These are phyloP conservation scores for Drymonia ruficornis DNA, from an alignment of 2,888 invertebrate species.

Conservation along the genomic window DNA sequence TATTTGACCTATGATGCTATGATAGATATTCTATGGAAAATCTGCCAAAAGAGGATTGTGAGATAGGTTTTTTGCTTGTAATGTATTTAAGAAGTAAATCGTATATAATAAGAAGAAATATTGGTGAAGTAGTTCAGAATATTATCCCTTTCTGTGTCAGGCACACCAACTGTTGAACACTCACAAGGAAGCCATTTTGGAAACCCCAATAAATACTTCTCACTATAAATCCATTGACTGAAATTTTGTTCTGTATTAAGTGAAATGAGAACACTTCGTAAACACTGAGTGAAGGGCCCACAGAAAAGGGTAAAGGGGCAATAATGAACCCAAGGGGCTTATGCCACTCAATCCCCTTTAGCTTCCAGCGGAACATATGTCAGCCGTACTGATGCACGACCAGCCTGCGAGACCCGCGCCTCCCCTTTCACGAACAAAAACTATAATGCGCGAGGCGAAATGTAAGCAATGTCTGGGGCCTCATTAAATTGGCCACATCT, in stretches of 20 bases:
- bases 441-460: conserved; percentile 24
- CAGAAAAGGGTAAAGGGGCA: conserved; percentile 66
- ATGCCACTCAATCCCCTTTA: conserved; percentile 74
- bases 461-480: conserved; percentile 39
- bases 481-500: conserved; percentile 47
- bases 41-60: too few relatives aligned
- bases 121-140: too few relatives aligned
- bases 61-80: too few relatives aligned
- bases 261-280: conserved; percentile 66
- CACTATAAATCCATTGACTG: conserved; percentile 12
- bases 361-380: conserved; percentile 75
- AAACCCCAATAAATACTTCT: not conserved
- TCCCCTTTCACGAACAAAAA: conserved; percentile 28
- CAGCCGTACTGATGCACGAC: conserved; percentile 56
- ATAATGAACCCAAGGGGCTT: conserved; percentile 80
- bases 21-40: too few relatives aligned
- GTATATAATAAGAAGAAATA: too few relatives aligned
- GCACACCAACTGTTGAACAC: too few relatives aligned
- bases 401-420: conserved; percentile 38
- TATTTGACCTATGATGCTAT: too few relatives aligned
- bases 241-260: conserved; percentile 53
- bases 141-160: too few relatives aligned
- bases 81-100: too few relatives aligned
- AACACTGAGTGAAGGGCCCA: conserved; percentile 63
- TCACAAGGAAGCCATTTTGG: not conserved